Conservation (phyloP, 2,113 vertebrate species). For the Salvelinus sp. region DNA sequence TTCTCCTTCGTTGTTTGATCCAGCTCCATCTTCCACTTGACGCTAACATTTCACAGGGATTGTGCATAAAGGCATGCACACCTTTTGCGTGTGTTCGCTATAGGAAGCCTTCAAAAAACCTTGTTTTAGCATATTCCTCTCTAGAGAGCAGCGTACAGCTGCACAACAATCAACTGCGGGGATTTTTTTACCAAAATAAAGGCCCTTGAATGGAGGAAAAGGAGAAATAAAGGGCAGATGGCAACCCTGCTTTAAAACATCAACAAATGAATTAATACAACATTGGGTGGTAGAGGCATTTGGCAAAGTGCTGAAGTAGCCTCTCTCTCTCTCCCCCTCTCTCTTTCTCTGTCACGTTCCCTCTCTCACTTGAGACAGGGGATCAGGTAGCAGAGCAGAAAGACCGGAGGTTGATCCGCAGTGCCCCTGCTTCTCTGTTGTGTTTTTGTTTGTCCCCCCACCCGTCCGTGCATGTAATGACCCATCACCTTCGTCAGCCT, state of each 20-base stretch:
- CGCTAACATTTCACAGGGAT: constrained; percentile 39
- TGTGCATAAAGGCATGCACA: constrained; percentile 26
- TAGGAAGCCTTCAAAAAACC: constrained; percentile 1
- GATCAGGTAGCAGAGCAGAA: no score
- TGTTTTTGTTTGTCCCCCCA: not conserved
- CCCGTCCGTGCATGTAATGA: not conserved
- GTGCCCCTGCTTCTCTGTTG: constrained; percentile 5
- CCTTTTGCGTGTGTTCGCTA: constrained; percentile 19
- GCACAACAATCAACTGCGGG: no score
- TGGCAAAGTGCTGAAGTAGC: constrained; percentile 48
- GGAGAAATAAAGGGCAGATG: constrained; percentile 43
- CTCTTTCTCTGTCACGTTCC: not conserved
- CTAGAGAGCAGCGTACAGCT: no score
- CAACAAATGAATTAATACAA: constrained; percentile 66
- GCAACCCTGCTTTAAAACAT: constrained; percentile 33
- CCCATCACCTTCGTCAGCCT: not conserved
- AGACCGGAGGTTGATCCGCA: not conserved
- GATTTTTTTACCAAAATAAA: constrained; percentile 12
- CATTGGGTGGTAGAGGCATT: constrained; percentile 42
- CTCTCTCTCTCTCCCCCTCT: not conserved
- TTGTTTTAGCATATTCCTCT: no score
- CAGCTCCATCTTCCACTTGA: constrained; percentile 13
- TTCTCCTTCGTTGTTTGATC: not conserved
- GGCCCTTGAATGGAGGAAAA: constrained; percentile 15
- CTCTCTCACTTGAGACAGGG: not conserved